Percentiles rank a stretch among this genome's conserved stretches.
phyloP scores from a whole-genome alignment of 2,797 vertebrate species.

The Tachyglossus aculeatus region DNA sequence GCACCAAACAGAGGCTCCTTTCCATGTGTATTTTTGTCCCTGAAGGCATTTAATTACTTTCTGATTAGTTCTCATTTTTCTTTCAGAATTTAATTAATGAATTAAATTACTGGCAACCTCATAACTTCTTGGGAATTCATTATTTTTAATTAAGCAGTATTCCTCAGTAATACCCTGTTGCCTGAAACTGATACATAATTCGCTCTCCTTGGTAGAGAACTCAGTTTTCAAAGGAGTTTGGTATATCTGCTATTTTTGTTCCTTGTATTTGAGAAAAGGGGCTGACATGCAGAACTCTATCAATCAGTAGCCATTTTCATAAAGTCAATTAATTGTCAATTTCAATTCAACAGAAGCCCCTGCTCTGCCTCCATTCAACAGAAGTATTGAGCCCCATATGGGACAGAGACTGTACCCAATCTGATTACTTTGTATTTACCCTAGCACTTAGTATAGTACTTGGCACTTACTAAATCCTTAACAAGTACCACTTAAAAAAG shows the following conservation, averaged over 20 bases:
- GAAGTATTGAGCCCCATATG: too few relatives aligned
- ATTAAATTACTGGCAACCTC: neutral
- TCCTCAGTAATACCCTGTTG: neutral
- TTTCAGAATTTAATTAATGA: neutral
- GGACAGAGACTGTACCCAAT: too few relatives aligned
- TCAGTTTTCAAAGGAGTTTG: neutral
- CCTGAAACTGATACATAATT: neutral
- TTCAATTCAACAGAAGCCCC: too few relatives aligned
- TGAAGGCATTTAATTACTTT: neutral
- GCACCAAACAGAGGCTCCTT: too few relatives aligned
- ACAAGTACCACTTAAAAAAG: too few relatives aligned
- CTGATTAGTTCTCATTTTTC: neutral
- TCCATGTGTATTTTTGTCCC: neutral
- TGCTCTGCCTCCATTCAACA: too few relatives aligned
- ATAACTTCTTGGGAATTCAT: too few relatives aligned
- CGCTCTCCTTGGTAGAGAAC: neutral
- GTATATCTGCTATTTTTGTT: neutral
- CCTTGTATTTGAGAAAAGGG: neutral
- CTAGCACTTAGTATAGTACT: too few relatives aligned
- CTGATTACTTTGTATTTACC: too few relatives aligned
- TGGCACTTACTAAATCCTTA: too few relatives aligned
- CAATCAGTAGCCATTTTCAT: neutral
- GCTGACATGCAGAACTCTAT: neutral
- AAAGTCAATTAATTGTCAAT: too few relatives aligned
- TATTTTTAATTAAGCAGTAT: slow-evolving; percentile 22